These are phyloP conservation scores for Plebejus anna DNA, from an alignment of 2,888 invertebrate genomes.

Conservation along the genomic window DNA sequence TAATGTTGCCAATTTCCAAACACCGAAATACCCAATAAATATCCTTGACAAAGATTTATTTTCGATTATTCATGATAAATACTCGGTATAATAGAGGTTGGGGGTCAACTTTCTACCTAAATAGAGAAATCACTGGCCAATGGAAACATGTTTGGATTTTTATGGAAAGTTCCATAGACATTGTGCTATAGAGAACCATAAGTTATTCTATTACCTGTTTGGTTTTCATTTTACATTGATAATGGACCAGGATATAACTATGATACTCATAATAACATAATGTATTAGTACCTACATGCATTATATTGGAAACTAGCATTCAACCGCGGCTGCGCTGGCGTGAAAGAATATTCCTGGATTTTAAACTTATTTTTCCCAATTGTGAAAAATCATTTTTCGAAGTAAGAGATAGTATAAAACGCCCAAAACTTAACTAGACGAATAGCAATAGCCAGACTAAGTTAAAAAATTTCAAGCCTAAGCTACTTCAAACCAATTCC, in stretches of 20 bases:
- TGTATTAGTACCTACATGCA: too few species aligned
- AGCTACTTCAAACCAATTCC: too few species aligned
- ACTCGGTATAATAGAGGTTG: slow-evolving; percentile 38
- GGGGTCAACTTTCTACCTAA: slow-evolving; percentile 53
- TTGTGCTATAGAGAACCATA: background rate
- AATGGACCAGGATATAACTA: background rate
- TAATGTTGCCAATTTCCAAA: slow-evolving; percentile 16
- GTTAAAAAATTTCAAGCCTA: too few species aligned
- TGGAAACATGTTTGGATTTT: slow-evolving; percentile 25
- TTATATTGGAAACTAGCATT: too few species aligned
- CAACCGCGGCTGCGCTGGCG: too few species aligned
- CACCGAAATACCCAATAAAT: slow-evolving; percentile 17
- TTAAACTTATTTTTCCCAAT: too few species aligned
- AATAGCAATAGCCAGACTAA: too few species aligned
- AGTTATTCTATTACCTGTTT: slow-evolving; percentile 9
- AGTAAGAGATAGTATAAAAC: too few species aligned
- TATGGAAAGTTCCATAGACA: slow-evolving; percentile 10
- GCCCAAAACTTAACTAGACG: too few species aligned
- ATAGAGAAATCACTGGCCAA: slow-evolving; percentile 46
- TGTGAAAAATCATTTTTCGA: too few species aligned
- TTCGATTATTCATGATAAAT: slow-evolving; percentile 21
- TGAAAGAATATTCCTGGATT: too few species aligned
- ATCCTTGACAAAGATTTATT: slow-evolving; percentile 11
- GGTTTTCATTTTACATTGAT: background rate
- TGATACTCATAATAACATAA: background rate